A percentile compares a stretch with the other conserved stretches of the same genome.
phyloP scores from a whole-genome alignment of 2,888 invertebrate species.

The Cryptophagus acutangulus region DNA sequence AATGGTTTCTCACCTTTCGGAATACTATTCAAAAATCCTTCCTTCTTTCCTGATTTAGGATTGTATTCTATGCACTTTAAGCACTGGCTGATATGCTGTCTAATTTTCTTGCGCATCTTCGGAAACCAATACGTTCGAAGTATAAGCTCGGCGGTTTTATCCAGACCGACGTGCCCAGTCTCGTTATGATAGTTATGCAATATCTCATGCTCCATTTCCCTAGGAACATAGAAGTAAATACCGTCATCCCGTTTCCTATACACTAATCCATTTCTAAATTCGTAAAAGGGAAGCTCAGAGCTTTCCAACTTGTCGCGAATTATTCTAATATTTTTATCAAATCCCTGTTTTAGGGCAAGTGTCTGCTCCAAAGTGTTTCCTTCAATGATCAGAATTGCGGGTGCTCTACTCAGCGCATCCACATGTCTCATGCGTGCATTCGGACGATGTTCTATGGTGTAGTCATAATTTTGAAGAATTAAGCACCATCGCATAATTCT shows the following conservation, averaged over 20 bases:
- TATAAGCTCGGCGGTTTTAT: conserved; percentile 31
- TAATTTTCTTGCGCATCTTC: conserved; percentile 27
- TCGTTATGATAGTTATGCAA: conserved; percentile 9
- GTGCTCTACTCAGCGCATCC: no score
- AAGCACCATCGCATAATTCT: no score
- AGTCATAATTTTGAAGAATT: no score
- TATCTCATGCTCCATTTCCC: conserved; percentile 11
- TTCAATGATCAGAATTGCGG: no score
- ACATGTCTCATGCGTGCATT: no score
- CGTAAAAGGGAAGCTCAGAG: no score
- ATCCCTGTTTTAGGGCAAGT: no score
- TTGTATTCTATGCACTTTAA: conserved; percentile 31
- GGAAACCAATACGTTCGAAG: conserved; percentile 36
- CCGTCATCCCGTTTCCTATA: conserved; percentile 8
- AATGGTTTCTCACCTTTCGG: conserved; percentile 31
- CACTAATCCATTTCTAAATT: conserved; percentile 10
- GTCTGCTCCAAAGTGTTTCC: no score
- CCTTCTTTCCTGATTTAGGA: conserved; percentile 23
- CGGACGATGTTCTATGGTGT: no score
- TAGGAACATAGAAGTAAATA: conserved; percentile 14
- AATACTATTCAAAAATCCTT: conserved; percentile 31
- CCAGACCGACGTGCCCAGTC: no score
- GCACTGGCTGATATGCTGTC: conserved; percentile 29
- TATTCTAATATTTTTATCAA: no score
- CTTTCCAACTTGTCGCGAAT: no score